Conservation (phyloP, 2,797 vertebrate genomes). For the Siniperca obscura region DNA sequence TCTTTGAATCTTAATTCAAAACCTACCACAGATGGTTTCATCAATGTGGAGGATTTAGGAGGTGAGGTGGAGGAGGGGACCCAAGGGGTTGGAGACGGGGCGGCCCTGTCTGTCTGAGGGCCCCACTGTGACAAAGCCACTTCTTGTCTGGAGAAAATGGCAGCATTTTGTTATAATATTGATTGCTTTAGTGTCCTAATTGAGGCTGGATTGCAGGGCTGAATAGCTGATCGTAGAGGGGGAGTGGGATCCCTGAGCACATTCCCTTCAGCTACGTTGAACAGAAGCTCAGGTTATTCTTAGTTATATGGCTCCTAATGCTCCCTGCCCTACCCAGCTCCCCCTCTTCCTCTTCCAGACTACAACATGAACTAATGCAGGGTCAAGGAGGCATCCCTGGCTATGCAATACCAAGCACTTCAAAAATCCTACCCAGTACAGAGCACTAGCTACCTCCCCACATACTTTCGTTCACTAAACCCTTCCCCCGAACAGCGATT, state of each 20-base stretch:
- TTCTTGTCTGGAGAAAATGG: constrained; percentile 71
- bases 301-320: constrained; percentile 47
- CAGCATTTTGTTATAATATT: constrained; percentile 69
- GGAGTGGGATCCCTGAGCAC: constrained; percentile 34
- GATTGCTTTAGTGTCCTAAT: constrained; percentile 77
- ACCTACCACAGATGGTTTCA: neutral
- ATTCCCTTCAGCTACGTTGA: constrained; percentile 41
- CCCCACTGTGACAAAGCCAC: constrained; percentile 52
- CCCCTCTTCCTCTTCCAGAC: constrained; percentile 11
- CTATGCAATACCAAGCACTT: constrained; percentile 40
- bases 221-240: constrained; percentile 38
- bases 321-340: neutral
- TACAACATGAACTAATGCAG: constrained; percentile 37
- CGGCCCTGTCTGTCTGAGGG: constrained; percentile 46
- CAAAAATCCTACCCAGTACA: constrained; percentile 38
- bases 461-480: neutral
- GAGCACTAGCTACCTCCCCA: constrained; percentile 5
- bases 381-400: constrained; percentile 51
- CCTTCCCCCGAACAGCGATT: neutral
- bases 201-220: constrained; percentile 56
- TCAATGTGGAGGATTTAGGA: neutral
- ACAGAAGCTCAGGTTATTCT: constrained; percentile 66
- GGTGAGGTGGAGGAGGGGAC: constrained; percentile 20
- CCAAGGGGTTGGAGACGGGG: constrained; percentile 6
- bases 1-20: constrained; percentile 24